Percentiles rank a stretch among this genome's conserved stretches.
phyloP scores from a whole-genome alignment of 2,888 invertebrate genomes.

The Lamproptera curius region DNA sequence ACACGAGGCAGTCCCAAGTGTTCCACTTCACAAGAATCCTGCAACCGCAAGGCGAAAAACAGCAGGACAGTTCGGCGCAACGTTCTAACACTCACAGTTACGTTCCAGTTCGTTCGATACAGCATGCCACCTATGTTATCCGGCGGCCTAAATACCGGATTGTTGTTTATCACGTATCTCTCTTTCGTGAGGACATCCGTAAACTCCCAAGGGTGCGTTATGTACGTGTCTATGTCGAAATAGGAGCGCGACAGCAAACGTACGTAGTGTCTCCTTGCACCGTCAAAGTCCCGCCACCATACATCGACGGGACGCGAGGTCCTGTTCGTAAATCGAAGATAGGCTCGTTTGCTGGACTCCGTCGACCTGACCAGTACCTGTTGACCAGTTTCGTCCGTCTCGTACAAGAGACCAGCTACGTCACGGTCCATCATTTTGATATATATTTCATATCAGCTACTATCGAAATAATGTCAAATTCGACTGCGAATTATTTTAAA shows the following conservation, averaged over 20 bases:
- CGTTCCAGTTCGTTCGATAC: slow-evolving; percentile 64
- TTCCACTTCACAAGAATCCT: slow-evolving; percentile 42
- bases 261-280: slow-evolving; percentile 79
- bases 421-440: slow-evolving; percentile 29
- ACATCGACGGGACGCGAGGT: slow-evolving; percentile 74
- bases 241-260: slow-evolving; percentile 74
- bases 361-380: slow-evolving; percentile 49
- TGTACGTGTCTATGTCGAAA: slow-evolving; percentile 85
- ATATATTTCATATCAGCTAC: no score
- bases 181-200: slow-evolving; percentile 84
- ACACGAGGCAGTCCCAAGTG: slow-evolving; percentile 59
- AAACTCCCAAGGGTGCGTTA: slow-evolving; percentile 92
- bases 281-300: slow-evolving; percentile 88
- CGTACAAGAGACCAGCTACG: slow-evolving; percentile 40
- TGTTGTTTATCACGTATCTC: slow-evolving; percentile 75
- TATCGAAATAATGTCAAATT: no score
- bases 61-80: slow-evolving; percentile 66
- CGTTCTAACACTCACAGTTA: slow-evolving; percentile 73
- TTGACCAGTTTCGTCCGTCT: slow-evolving; percentile 52
- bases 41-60: slow-evolving; percentile 54
- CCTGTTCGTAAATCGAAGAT: slow-evolving; percentile 53
- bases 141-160: slow-evolving; percentile 66
- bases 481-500: no score
- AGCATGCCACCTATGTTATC: slow-evolving; percentile 44
- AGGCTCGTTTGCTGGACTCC: slow-evolving; percentile 43